Evolutionary conservation across 2,113 vertebrate species (phyloP), one percentile per base, ranked within the genome.

Genomic region (Cyprinodon tularosa): DNA sequence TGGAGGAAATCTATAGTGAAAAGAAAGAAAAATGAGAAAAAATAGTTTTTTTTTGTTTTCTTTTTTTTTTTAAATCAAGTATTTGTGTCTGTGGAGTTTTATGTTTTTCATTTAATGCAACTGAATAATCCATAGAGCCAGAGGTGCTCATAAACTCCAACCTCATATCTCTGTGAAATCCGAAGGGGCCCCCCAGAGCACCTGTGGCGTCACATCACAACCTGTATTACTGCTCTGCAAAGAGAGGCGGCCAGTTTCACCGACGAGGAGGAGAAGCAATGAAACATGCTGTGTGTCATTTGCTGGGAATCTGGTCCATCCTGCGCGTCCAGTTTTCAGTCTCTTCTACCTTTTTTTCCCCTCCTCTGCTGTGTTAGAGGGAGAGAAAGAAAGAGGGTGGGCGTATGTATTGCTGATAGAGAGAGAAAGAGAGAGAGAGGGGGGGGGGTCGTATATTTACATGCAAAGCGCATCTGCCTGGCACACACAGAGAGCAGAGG

Each of bases 281-380:
- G 37, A 64, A 40, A 65, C 63, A 68, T 63, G 66, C 64, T 71
- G 5, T 17, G 62, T 72, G 83, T 90, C 90, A 91, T 40, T 67
- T 10, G 39, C 4, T 15, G 39, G 76, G 84, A 91, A 93, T 93
- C 91, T 82, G 62, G 94, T 91, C 77, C 14, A 76, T 86, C 93
- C 80, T 22, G 90, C 78, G 63, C 13, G 74, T 85, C 88, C 77
- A 12, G 87, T 82, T 40, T 71, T 70, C 48, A 4, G 73, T 36
- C 47, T 66, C 64, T 45, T 36, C 45, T 61, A 47, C 53, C 53
- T 64, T 50, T 11, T 38, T 39, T 29, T 29, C 29, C 29, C 29
- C 29, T 29, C 14, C 12, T n/a, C 48, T 75, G 45, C 42, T 20
- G 62, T 17, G 73, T 20, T 14, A 29, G 69, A 40, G 73, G 12